Base-by-base conservation (phyloP, 2,113 vertebrate genomes). In the Taurulus bubalis region DNA sequence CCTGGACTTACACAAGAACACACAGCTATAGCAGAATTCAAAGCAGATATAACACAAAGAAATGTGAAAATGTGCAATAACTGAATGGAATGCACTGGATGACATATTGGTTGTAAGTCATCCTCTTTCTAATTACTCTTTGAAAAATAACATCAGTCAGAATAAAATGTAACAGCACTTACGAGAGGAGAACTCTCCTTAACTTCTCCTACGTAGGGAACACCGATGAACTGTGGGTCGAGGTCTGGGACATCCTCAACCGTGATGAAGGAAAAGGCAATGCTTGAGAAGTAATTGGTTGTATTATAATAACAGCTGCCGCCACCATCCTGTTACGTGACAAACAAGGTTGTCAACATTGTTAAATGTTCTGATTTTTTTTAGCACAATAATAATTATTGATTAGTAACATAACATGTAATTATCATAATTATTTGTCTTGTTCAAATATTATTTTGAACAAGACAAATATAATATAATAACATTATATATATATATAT, bases 221-320 rank as follows among this genome's bases (percentile, higher is more conserved):
- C 75, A 38, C 85, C 87, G 12, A 95, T 9, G 84, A 98, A 98
- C 70, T 82, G 12, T 2, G 97, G 97, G 59, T 96, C 86, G 16
- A 96, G 82, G 77, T 98, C 93, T 16, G 96, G 60, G 51, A 95
- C 38, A 24, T 98, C 97, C 2, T 30, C 0, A 12, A 98, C 93
- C 0, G 93, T 93, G 32, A 98, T 73, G 62, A 95, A 93, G 65
- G 95, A 90, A 69, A 88, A 95, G 26, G 82, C 79, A 0, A 8
- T 0, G 20, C 51, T 93, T 18, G 79, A 94, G 10, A 42, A 79
- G 62, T 3, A 0, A 0, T 4, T 0, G 0, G 0, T 0, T 0
- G 0, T 0, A 2, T 6, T 0, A 3, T 15, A 0, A 56, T 58
- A 0, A 66, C 90, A 86, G 0, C 0, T 0, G 59, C 95, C 96